Base-by-base conservation (phyloP, 2,113 vertebrate genomes). In the Hiodon alosoides region DNA sequence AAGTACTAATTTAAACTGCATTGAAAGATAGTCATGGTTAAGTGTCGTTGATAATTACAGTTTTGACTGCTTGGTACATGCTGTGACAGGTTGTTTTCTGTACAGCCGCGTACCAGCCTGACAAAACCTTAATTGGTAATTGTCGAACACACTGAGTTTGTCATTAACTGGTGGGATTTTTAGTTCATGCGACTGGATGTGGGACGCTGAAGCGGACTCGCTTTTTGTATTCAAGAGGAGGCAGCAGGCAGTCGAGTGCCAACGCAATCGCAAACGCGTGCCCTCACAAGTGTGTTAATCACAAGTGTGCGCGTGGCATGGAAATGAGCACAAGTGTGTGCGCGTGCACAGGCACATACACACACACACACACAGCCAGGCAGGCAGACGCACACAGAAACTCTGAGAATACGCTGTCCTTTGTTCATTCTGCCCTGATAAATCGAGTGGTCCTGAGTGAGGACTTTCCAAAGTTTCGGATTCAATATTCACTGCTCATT, bases 61-160 rank as follows among this genome's bases (percentile, higher is more conserved):
- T 50, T 69, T 68, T 58, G 65, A 52, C 73, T 75, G 51, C 47
- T 67, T 75, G 14, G 53, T 31, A 9, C 65, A 47, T 74, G 17
- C 31, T 74, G 16, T 31, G 53, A 68, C 11, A 51, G 5, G 7
- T 75, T 52, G 11, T 16, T 48, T 59, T n/a, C 10, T 11, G 46
- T 69, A 62, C n/a, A 54, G 60, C 51, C 5, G 14, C 31, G 31
- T 31, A 31, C 31, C 31, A 31, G 31, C 31, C 31, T 31, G 31
- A 31, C 31, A 31, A 31, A 31, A 31, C 31, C 31, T 31, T 31
- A 31, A 31, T 31, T 31, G 31, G 31, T 31, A 31, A 31, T 31
- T 31, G 52, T 54, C 31, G 50, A 76, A 31, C 73, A 57, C 14
- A 72, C 17, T 14, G 14, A 73, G 52, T 52, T 17, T 73, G 71